Evolutionary conservation across 2,797 vertebrate genomes (phyloP).

Genomic region (Ceryle rudis): DNA sequence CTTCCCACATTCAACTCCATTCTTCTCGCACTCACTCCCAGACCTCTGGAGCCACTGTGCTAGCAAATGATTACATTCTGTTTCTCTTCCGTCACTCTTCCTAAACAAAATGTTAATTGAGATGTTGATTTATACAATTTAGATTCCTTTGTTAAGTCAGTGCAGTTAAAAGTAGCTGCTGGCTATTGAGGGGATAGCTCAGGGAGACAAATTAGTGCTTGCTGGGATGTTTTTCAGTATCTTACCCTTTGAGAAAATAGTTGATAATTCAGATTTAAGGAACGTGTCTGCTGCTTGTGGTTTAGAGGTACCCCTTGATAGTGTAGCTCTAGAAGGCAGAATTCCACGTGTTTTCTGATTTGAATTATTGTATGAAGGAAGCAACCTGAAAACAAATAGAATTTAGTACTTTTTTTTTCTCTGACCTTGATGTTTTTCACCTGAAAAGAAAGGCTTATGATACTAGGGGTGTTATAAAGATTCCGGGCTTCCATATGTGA

Average conservation of each 20-base stretch:
- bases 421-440: background rate
- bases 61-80: constrained; percentile 61
- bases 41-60: constrained; percentile 56
- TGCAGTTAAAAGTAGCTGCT: constrained; percentile 11
- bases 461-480: background rate
- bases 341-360: background rate
- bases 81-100: constrained; percentile 32
- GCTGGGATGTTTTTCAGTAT: background rate
- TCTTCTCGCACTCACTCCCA: constrained; percentile 43
- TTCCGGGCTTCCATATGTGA: background rate
- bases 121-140: constrained; percentile 35
- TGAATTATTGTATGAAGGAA: background rate
- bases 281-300: background rate
- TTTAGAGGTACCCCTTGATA: background rate
- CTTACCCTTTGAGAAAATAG: background rate
- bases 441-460: background rate
- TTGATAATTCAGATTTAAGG: background rate
- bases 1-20: constrained; percentile 62
- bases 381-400: background rate
- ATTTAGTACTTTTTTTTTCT: background rate
- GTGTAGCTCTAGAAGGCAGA: background rate
- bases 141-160: constrained; percentile 22
- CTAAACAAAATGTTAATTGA: constrained; percentile 64
- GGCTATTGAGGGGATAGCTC: background rate
- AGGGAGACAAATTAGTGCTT: background rate